A percentile compares a stretch with the other conserved stretches of the same genome.
These are phyloP conservation scores for Leptodactylus fallax DNA, from an alignment of 2,797 vertebrate species.

Conservation along the genomic window DNA sequence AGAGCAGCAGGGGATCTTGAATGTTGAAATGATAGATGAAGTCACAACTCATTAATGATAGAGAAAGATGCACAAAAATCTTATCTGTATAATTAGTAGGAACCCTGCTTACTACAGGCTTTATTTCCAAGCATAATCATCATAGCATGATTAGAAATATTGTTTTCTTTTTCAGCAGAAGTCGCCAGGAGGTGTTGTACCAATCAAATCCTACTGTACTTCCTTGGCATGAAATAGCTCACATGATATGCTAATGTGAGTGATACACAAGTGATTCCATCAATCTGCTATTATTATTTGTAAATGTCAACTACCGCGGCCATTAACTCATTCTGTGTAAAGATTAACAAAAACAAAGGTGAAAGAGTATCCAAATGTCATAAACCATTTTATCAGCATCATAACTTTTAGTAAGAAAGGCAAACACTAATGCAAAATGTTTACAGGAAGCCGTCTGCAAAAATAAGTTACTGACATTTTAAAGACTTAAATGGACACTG, in stretches of 20 bases:
- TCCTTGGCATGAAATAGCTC: constrained; percentile 27
- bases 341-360: constrained; percentile 8
- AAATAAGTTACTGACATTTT: too few species aligned
- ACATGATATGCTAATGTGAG: constrained; percentile 16
- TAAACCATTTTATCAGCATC: not conserved
- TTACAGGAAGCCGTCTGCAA: too few species aligned
- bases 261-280: constrained; percentile 14
- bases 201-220: constrained; percentile 50
- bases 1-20: constrained; percentile 6
- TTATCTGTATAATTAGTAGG: constrained; percentile 39
- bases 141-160: constrained; percentile 49
- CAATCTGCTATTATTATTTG: constrained; percentile 9
- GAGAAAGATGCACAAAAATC: constrained; percentile 22
- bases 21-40: constrained; percentile 1
- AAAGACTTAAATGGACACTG: too few species aligned
- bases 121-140: constrained; percentile 38
- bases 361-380: not conserved
- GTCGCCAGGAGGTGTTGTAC: constrained; percentile 32
- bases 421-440: not conserved
- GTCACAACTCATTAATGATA: constrained; percentile 8
- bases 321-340: constrained; percentile 1
- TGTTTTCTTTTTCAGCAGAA: constrained; percentile 42
- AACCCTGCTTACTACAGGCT: constrained; percentile 30
- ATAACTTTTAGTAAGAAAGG: not conserved
- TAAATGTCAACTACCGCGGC: not conserved